Conservation (phyloP, 1,140 invertebrate genomes). For the Papilio glaucus region DNA sequence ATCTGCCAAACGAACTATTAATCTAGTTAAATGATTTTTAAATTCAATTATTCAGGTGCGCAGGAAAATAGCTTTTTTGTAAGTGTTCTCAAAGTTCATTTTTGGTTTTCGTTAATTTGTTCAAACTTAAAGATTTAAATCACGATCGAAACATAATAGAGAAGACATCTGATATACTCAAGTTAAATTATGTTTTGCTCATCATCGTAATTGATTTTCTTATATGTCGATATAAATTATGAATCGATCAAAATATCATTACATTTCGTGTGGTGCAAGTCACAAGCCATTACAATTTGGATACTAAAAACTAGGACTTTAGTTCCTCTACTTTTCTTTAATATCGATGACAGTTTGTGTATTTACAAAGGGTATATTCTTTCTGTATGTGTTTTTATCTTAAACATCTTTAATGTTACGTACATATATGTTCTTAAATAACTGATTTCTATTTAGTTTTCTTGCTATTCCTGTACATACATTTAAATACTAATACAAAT, state of each 20-base stretch:
- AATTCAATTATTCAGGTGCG: not conserved
- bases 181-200: slow-evolving; percentile 61
- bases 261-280: slow-evolving; percentile 44
- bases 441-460: too few species aligned
- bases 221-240: slow-evolving; percentile 68
- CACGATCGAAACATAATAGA: slow-evolving; percentile 49
- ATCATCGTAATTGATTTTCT: slow-evolving; percentile 72
- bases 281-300: slow-evolving; percentile 34
- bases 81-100: not conserved
- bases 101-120: slow-evolving; percentile 12
- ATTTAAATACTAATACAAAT: too few species aligned
- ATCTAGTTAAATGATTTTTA: slow-evolving; percentile 35
- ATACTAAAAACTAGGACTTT: not conserved
- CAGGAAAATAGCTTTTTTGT: slow-evolving; percentile 1
- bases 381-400: too few species aligned
- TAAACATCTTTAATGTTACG: too few species aligned
- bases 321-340: not conserved
- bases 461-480: too few species aligned
- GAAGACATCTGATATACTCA: slow-evolving; percentile 51
- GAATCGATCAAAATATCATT: slow-evolving; percentile 74
- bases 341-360: too few species aligned
- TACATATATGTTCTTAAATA: too few species aligned
- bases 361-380: too few species aligned
- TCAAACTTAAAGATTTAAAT: slow-evolving; percentile 39
- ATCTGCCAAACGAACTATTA: slow-evolving; percentile 32